phyloP scores from a whole-genome alignment of 2,113 vertebrate genomes.

The Scomber scombrus region DNA sequence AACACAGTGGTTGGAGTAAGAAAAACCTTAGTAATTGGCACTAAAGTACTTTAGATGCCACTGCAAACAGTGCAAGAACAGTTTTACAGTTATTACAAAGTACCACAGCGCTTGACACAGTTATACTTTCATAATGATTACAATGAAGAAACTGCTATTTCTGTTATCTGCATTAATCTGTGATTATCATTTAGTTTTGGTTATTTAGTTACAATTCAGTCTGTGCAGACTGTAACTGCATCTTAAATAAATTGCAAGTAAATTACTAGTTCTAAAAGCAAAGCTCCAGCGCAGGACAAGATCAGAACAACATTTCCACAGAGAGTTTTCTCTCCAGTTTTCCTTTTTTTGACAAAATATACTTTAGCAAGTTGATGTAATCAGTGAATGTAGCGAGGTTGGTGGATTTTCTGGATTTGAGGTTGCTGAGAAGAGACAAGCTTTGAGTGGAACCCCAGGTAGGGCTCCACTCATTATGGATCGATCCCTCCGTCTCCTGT shows the following conservation, averaged over 20 bases:
- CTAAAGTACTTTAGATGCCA: neutral
- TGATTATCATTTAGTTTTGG: neutral
- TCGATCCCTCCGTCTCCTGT: slow-evolving; percentile 80
- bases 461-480: slow-evolving; percentile 77
- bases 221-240: neutral
- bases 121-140: slow-evolving; percentile 15
- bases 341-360: slow-evolving; percentile 45
- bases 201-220: slow-evolving; percentile 22
- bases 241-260: neutral
- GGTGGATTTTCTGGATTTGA: slow-evolving; percentile 71
- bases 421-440: slow-evolving; percentile 55
- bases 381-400: slow-evolving; percentile 48
- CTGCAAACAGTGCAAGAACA: neutral
- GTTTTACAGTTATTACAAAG: slow-evolving; percentile 2
- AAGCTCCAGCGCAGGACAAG: slow-evolving; percentile 19
- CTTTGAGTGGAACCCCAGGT: slow-evolving; percentile 78
- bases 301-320: slow-evolving; percentile 30
- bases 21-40: slow-evolving; percentile 1
- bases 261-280: slow-evolving; percentile 16
- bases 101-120: neutral
- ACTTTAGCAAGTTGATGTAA: slow-evolving; percentile 60
- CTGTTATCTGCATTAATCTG: slow-evolving; percentile 1
- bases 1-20: neutral
- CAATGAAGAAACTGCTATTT: neutral
- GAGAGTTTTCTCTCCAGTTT: slow-evolving; percentile 11